Percentiles rank a stretch among this genome's conserved stretches.
Conservation (phyloP, 2,113 vertebrate species). For the Symphodus melops region DNA sequence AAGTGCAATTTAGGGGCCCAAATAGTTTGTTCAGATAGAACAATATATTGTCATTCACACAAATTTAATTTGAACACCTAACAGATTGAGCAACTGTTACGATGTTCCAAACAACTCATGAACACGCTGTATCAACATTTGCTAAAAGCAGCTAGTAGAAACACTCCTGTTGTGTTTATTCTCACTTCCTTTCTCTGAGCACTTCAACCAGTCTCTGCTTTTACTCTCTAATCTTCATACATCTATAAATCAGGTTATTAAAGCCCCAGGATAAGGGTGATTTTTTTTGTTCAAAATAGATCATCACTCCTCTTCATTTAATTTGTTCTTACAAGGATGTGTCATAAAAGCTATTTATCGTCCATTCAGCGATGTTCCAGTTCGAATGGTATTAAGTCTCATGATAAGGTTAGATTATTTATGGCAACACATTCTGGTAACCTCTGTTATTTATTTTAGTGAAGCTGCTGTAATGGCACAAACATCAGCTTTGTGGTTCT, state of each 20-base stretch:
- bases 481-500: slow-evolving; percentile 54
- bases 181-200: not conserved
- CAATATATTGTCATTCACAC: no score
- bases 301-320: not conserved
- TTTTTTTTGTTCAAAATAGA: not conserved
- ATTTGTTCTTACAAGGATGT: not conserved
- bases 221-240: not conserved
- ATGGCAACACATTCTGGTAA: not conserved
- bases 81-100: no score
- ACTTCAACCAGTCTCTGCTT: not conserved
- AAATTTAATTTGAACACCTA: no score
- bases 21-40: not conserved
- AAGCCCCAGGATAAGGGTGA: not conserved
- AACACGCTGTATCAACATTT: no score
- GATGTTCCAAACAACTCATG: no score
- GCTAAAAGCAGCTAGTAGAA: no score
- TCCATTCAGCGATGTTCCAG: slow-evolving; percentile 12
- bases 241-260: not conserved
- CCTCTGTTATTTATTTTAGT: slow-evolving; percentile 28
- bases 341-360: slow-evolving; percentile 13
- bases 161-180: no score
- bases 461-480: slow-evolving; percentile 40
- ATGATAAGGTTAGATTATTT: slow-evolving; percentile 31
- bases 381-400: slow-evolving; percentile 33
- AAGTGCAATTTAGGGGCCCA: no score